A percentile compares a stretch with the other conserved stretches of the same genome.
Evolutionary conservation across 2,113 vertebrate genomes (phyloP).

Genomic region (Antechinus flavipes): DNA sequence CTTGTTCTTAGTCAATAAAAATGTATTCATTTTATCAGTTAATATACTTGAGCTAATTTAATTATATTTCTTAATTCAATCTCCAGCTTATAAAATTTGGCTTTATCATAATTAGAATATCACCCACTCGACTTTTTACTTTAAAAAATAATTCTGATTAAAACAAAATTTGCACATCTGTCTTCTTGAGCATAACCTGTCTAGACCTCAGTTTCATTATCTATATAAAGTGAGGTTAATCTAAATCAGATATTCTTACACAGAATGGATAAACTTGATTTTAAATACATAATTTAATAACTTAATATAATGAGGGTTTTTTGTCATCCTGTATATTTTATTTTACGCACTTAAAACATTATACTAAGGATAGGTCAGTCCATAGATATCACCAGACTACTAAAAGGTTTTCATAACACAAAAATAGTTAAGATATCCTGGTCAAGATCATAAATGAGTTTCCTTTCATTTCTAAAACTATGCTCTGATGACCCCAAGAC

Average conservation of each 20-base stretch:
- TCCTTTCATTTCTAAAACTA: neutral
- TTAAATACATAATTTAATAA: neutral
- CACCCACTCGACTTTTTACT: constrained; percentile 38
- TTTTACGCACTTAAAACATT: neutral
- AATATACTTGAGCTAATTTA: constrained; percentile 69
- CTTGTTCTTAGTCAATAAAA: constrained; percentile 71
- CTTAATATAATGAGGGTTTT: neutral
- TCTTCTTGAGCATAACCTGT: constrained; percentile 5
- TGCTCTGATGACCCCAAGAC: neutral
- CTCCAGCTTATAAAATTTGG: constrained; percentile 45
- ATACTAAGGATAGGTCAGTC: neutral
- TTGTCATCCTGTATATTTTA: neutral
- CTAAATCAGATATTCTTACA: neutral
- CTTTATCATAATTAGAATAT: constrained; percentile 32
- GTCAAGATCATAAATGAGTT: neutral
- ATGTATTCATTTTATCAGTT: constrained; percentile 62
- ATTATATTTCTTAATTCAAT: constrained; percentile 67
- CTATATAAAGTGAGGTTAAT: neutral
- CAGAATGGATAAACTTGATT: neutral
- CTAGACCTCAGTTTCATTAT: neutral
- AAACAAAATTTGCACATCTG: constrained; percentile 41
- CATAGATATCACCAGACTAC: neutral
- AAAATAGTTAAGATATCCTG: neutral
- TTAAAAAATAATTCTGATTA: constrained; percentile 52
- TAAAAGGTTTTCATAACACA: neutral